phyloP scores from a whole-genome alignment of 2,113 vertebrate species.

The Sinocyclocheilus grahami region DNA sequence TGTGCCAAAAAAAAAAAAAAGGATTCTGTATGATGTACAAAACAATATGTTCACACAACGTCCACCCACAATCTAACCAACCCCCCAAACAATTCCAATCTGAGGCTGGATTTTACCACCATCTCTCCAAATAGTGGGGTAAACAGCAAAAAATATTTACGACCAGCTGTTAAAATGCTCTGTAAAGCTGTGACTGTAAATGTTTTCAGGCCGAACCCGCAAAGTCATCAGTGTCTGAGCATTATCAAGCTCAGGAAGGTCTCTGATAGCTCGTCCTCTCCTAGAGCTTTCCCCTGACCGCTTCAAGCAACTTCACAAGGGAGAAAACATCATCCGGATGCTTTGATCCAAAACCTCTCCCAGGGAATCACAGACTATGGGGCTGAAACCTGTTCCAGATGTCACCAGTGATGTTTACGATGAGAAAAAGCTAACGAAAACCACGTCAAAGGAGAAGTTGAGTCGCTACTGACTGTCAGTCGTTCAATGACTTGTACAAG shows the following conservation, averaged over 20 bases:
- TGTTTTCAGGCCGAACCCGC: constrained; percentile 11
- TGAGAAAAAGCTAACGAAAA: neutral
- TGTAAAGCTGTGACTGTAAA: constrained; percentile 13
- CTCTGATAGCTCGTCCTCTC: constrained; percentile 20
- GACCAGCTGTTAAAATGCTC: constrained; percentile 13
- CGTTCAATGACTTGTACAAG: neutral
- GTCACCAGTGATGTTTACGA: constrained; percentile 6
- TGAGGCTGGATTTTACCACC: neutral
- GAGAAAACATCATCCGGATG: constrained; percentile 41
- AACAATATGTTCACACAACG: neutral
- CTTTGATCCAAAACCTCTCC: constrained; percentile 37
- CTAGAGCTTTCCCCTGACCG: neutral
- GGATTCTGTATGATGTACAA: too few relatives aligned
- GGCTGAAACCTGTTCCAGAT: constrained; percentile 45
- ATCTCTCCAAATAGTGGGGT: constrained; percentile 13
- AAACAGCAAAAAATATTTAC: constrained; percentile 18
- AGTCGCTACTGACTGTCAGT: neutral
- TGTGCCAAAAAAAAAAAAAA: too few relatives aligned
- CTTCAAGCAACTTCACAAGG: constrained; percentile 35
- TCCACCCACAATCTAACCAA: too few relatives aligned
- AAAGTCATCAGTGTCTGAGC: constrained; percentile 35
- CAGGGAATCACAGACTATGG: neutral
- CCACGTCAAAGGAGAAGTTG: neutral
- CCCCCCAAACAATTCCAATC: neutral
- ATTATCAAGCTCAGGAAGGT: constrained; percentile 15